phyloP scores from a whole-genome alignment of 2,113 vertebrate species.

The Cettia cetti region DNA sequence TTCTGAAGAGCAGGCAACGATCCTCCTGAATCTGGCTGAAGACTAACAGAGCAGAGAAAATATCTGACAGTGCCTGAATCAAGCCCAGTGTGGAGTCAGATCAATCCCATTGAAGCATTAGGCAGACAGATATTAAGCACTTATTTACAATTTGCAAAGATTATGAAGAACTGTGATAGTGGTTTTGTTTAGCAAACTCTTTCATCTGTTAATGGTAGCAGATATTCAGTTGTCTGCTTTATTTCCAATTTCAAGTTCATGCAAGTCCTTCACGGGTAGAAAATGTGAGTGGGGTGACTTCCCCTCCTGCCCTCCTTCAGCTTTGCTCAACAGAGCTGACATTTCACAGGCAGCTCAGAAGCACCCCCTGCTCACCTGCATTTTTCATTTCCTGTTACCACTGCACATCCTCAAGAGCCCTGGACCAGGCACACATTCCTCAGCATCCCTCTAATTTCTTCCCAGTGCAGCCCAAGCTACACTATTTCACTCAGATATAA shows the following conservation, averaged over 20 bases:
- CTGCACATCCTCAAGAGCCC: no score
- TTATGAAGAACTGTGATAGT: neutral
- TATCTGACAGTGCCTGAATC: neutral
- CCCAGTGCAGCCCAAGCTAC: rapidly evolving
- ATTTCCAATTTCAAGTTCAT: neutral
- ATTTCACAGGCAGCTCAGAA: rapidly evolving
- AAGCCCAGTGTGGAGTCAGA: neutral
- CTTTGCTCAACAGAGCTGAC: neutral
- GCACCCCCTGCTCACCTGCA: rapidly evolving
- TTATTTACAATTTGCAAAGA: neutral
- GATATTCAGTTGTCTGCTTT: neutral
- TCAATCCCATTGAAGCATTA: neutral
- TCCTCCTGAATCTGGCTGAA: neutral
- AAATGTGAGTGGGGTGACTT: neutral
- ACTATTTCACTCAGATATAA: rapidly evolving
- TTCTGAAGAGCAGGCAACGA: neutral
- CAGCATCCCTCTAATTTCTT: neutral
- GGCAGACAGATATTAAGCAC: neutral
- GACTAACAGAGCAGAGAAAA: neutral
- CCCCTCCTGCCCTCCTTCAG: neutral
- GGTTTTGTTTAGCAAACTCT: neutral
- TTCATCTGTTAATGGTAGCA: neutral
- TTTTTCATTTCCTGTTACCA: neutral
- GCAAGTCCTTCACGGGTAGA: neutral
- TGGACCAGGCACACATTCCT: neutral